Percentiles rank a stretch among this genome's conserved stretches.
phyloP scores from a whole-genome alignment of 2,113 vertebrate genomes.

The Pteropus alecto region DNA sequence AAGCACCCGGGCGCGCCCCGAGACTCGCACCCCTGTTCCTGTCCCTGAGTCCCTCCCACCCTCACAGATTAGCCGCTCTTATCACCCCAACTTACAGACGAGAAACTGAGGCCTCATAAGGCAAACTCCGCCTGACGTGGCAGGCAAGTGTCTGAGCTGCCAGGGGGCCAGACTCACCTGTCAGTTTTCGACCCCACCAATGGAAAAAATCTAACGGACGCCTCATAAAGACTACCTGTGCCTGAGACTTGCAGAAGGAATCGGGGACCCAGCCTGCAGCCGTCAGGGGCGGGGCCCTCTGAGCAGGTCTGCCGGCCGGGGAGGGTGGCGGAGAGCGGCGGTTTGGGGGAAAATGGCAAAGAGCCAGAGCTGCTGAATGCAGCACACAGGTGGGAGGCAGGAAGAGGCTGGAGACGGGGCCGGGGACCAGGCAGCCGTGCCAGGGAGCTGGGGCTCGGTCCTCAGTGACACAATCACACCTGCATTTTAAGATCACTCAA shows the following conservation, averaged over 20 bases:
- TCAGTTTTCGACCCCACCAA: accelerated
- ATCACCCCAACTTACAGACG: too few species aligned
- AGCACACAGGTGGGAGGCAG: accelerated
- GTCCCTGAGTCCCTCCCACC: accelerated
- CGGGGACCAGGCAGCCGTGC: background rate
- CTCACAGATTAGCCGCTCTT: background rate
- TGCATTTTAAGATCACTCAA: background rate
- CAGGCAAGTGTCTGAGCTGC: too few species aligned
- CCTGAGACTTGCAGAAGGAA: background rate
- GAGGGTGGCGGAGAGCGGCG: accelerated
- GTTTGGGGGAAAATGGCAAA: too few species aligned
- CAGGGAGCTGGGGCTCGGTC: background rate
- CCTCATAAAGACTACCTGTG: too few species aligned
- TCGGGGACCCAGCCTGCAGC: accelerated
- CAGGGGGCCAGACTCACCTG: background rate
- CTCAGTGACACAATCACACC: accelerated
- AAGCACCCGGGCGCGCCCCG: accelerated
- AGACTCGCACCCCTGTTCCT: background rate
- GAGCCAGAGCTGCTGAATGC: background rate
- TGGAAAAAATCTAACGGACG: background rate
- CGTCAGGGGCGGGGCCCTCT: accelerated
- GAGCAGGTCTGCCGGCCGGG: background rate
- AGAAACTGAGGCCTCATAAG: background rate
- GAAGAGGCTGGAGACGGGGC: background rate
- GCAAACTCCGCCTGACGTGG: accelerated